Percentiles rank a stretch among this genome's conserved stretches.
phyloP scores from a whole-genome alignment of 2,113 vertebrate genomes.

The Cyrtonyx montezumae region DNA sequence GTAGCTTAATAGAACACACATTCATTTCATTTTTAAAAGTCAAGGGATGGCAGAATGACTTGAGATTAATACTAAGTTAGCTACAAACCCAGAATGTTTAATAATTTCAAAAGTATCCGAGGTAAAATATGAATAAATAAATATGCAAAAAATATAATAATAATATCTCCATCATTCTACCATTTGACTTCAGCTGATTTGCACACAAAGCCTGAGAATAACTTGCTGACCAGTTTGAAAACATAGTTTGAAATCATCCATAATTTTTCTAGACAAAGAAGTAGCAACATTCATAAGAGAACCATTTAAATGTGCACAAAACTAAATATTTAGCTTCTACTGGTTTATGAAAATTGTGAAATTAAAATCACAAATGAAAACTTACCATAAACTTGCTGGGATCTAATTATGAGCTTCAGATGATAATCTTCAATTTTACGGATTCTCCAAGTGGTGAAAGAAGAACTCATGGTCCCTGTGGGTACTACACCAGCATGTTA shows the following conservation, averaged over 20 bases:
- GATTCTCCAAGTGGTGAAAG: background rate
- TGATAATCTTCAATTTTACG: background rate
- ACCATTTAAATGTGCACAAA: background rate
- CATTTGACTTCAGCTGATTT: background rate
- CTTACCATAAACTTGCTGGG: background rate
- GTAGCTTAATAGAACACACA: background rate
- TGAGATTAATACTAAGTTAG: background rate
- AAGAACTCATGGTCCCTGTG: background rate
- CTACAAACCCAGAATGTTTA: background rate
- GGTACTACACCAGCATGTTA: background rate
- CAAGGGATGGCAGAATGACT: background rate
- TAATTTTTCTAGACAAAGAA: background rate
- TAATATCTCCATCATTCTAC: background rate
- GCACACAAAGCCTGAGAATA: background rate
- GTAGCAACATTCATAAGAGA: background rate
- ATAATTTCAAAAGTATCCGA: background rate
- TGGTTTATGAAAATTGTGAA: background rate
- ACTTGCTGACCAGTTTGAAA: background rate
- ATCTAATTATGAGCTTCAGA: background rate
- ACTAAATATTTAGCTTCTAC: background rate
- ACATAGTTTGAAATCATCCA: background rate
- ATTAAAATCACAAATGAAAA: background rate
- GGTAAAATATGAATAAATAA: background rate
- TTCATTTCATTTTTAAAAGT: background rate
- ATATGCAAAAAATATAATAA: background rate